Conservation (phyloP, 1,140 invertebrate genomes). For the Babylonia areolata region DNA sequence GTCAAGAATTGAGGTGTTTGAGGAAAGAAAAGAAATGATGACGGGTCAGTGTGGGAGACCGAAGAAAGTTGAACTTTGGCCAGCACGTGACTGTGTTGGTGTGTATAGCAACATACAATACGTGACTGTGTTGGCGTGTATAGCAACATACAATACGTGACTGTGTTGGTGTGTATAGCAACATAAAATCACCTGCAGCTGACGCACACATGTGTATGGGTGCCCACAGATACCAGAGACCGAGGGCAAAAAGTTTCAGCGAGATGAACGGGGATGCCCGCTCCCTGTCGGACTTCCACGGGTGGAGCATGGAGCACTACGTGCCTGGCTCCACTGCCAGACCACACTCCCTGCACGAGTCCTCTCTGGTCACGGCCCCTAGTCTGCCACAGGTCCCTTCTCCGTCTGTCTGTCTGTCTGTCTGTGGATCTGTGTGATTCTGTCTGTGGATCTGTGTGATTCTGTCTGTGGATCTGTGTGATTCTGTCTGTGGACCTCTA, state of each 20-base stretch:
- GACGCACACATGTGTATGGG: background rate
- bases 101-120: no score
- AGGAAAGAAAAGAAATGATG: no score
- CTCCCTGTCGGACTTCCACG: conserved; percentile 31
- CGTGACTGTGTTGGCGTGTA: no score
- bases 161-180: background rate
- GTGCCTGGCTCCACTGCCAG: conserved; percentile 51
- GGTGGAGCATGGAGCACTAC: conserved; percentile 42
- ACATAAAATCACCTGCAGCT: no score
- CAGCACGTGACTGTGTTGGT: no score
- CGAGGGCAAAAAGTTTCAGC: conserved; percentile 63
- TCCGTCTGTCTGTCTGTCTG: background rate
- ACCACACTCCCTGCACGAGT: conserved; percentile 63
- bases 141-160: conserved; percentile 7
- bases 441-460: background rate
- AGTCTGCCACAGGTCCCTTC: conserved; percentile 26
- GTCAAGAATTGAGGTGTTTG: no score
- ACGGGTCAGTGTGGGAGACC: no score
- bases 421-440: background rate
- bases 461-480: background rate
- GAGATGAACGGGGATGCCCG: conserved; percentile 46
- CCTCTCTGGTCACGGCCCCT: conserved; percentile 38
- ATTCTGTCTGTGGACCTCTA: background rate
- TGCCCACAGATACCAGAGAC: conserved; percentile 18
- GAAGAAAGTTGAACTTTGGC: no score